Evolutionary conservation across 2,888 invertebrate genomes (phyloP).

Genomic region (Unio pictorum): DNA sequence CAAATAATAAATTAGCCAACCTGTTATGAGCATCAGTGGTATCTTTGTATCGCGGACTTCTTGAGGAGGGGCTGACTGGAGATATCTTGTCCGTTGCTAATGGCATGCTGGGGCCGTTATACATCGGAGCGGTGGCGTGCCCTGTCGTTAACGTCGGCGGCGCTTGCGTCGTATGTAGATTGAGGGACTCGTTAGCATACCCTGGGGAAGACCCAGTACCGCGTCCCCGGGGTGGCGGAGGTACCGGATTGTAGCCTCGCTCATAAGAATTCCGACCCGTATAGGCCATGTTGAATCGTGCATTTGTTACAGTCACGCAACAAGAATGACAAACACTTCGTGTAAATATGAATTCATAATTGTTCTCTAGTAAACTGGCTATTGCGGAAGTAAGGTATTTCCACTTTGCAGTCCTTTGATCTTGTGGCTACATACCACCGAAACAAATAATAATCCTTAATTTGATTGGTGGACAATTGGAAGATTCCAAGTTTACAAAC

Average conservation of each 20-base stretch:
- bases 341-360: too few species aligned
- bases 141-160: conserved; percentile 14
- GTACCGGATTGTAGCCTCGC: too few species aligned
- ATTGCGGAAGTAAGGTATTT: too few species aligned
- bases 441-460: conserved; percentile 4
- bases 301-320: too few species aligned
- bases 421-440: conserved; percentile 21
- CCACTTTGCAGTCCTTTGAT: conserved; percentile 9
- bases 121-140: conserved; percentile 17
- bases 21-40: conserved; percentile 37
- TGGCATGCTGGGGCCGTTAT: conserved; percentile 21
- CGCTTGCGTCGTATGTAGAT: conserved; percentile 26
- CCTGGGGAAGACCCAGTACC: conserved; percentile 15
- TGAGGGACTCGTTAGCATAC: conserved; percentile 34
- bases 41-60: conserved; percentile 37
- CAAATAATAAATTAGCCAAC: conserved; percentile 8
- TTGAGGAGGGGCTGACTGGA: conserved; percentile 31
- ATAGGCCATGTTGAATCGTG: too few species aligned
- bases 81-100: conserved; percentile 15
- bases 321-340: too few species aligned
- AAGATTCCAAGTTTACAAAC: conserved; percentile 14
- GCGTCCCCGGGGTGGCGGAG: conserved; percentile 24
- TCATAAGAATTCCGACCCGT: too few species aligned
- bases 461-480: conserved; percentile 30
- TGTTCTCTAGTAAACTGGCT: too few species aligned